A percentile compares a stretch with the other conserved stretches of the same genome.
phyloP scores from a whole-genome alignment of 1,140 invertebrate genomes.

The Chlorops oryzae region DNA sequence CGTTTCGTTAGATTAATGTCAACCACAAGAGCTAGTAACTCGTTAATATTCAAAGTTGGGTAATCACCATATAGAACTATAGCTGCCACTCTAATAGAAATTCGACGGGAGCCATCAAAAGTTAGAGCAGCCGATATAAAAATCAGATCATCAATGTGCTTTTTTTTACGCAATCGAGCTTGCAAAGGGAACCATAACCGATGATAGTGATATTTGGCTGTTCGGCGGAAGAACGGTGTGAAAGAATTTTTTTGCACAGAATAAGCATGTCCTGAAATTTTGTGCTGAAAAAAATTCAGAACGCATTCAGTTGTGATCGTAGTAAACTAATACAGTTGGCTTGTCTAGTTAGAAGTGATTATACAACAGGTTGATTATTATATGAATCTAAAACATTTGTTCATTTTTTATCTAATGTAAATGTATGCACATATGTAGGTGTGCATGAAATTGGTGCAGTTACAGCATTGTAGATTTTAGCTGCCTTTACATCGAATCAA shows the following conservation, averaged over 20 bases:
- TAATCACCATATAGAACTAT: too few relatives aligned
- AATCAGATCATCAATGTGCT: conserved; percentile 96
- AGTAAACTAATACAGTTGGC: conserved; percentile 82
- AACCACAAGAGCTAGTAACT: conserved; percentile 11
- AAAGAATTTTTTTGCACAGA: conserved; percentile 94
- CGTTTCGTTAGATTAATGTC: conserved; percentile 10
- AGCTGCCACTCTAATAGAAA: too few relatives aligned
- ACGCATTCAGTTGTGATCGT: conserved; percentile 67
- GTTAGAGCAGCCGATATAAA: too few relatives aligned
- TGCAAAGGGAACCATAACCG: conserved; percentile 86
- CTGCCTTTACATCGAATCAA: too few relatives aligned
- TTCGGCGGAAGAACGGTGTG: conserved; percentile 93
- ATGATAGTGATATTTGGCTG: conserved; percentile 98
- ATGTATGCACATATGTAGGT: too few relatives aligned
- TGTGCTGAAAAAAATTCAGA: conserved; percentile 69
- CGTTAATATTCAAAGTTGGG: too few relatives aligned
- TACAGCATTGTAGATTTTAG: too few relatives aligned
- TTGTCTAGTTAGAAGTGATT: conserved; percentile 95
- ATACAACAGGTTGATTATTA: conserved; percentile 64
- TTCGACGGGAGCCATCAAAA: too few relatives aligned
- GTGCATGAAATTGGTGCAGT: too few relatives aligned
- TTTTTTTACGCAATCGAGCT: conserved; percentile 72
- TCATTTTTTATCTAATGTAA: too few relatives aligned
- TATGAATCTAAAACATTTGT: too few relatives aligned
- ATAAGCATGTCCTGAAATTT: conserved; percentile 81